These are phyloP conservation scores for Alces alces DNA, from an alignment of 2,113 vertebrate species.

Conservation along the genomic window DNA sequence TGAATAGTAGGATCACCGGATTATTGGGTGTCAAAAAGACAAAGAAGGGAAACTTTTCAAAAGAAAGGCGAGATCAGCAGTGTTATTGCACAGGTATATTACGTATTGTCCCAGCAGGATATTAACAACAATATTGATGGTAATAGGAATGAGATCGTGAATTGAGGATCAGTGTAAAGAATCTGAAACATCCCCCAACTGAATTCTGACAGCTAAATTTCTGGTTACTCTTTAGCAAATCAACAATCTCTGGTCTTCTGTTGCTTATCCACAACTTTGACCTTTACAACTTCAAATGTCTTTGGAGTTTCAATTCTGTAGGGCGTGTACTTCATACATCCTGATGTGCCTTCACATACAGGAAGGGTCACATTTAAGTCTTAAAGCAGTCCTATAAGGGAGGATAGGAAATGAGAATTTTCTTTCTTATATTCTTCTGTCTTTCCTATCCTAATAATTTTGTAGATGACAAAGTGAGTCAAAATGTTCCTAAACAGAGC, in stretches of 20 bases:
- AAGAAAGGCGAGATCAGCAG: neutral
- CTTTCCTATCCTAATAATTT: neutral
- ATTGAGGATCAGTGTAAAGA: neutral
- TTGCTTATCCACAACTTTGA: neutral
- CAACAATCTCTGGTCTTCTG: neutral
- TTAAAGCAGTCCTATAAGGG: neutral
- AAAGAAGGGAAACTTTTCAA: neutral
- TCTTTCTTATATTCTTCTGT: neutral
- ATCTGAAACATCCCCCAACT: neutral
- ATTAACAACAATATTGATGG: neutral
- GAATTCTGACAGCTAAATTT: neutral
- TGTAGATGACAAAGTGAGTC: neutral
- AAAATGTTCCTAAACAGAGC: neutral
- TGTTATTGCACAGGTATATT: neutral
- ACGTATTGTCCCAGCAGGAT: neutral
- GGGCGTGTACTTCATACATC: neutral
- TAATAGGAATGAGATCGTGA: neutral
- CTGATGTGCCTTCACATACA: neutral
- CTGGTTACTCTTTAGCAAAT: neutral
- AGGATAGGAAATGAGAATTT: neutral
- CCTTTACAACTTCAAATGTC: neutral
- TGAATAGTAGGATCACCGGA: neutral
- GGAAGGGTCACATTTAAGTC: neutral
- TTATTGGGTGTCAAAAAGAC: neutral
- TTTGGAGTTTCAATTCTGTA: neutral